A percentile compares a stretch with the other conserved stretches of the same genome.
Conservation (phyloP, 2,113 vertebrate genomes). For the Cnemophilus loriae region DNA sequence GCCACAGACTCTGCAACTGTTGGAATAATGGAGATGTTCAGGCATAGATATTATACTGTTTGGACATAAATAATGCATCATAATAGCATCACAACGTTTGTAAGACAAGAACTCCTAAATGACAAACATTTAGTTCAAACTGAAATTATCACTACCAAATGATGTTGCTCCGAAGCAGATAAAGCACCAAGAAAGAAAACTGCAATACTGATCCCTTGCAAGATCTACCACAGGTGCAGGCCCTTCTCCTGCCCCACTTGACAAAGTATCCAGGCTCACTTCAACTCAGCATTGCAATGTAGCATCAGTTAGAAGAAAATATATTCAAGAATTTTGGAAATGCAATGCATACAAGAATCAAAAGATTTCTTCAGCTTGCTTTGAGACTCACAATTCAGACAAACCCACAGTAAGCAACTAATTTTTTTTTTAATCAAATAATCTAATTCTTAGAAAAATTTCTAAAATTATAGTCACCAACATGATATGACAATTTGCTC, state of each 20-base stretch:
- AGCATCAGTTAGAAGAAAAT: not conserved
- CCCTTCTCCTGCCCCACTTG: not conserved
- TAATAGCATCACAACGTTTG: not conserved
- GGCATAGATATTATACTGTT: not conserved
- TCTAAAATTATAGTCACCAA: not conserved
- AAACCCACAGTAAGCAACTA: not conserved
- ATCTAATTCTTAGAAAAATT: not conserved
- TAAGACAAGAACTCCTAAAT: not conserved
- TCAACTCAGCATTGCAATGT: not conserved
- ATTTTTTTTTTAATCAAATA: not conserved
- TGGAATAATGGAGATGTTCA: not conserved
- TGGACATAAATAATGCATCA: constrained; percentile 1
- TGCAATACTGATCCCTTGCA: not conserved
- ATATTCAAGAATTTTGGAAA: not conserved
- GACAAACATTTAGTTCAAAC: not conserved
- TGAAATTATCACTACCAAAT: not conserved
- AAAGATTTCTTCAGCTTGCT: not conserved
- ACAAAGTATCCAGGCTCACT: not conserved
- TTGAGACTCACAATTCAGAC: not conserved
- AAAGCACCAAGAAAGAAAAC: not conserved
- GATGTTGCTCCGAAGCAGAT: not conserved
- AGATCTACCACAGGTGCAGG: rapidly evolving
- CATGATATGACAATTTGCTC: not conserved
- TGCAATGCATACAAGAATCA: not conserved
- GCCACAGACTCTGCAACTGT: not conserved